Evolutionary conservation across 2,797 vertebrate genomes (phyloP).

Genomic region (Sebastes itinus): DNA sequence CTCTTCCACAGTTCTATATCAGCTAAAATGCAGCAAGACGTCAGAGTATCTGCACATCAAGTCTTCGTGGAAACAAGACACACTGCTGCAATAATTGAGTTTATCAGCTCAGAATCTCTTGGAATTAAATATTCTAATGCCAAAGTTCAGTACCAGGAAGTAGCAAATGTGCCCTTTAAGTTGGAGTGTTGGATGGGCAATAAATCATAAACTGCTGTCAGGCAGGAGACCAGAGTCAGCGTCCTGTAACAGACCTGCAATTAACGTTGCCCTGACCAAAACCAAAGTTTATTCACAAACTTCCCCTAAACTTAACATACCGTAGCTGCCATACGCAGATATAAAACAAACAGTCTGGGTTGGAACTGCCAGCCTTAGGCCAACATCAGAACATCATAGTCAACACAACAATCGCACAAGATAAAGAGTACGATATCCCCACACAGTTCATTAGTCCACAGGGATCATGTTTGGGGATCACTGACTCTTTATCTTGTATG

Average conservation of each 20-base stretch:
- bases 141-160: neutral
- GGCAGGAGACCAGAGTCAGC: neutral
- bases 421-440: neutral
- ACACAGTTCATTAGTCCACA: neutral
- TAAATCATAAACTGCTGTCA: neutral
- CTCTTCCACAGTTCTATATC: neutral
- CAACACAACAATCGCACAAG: neutral
- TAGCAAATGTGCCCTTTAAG: neutral
- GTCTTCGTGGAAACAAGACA: neutral
- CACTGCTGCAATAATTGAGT: neutral
- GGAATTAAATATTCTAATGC: neutral
- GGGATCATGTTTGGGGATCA: neutral
- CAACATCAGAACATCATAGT: neutral
- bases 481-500: neutral
- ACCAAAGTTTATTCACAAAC: neutral
- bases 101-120: neutral
- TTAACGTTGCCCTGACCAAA: neutral
- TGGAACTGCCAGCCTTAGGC: neutral
- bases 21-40: neutral
- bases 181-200: neutral
- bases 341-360: neutral
- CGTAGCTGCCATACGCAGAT: neutral
- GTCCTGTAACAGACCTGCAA: neutral
- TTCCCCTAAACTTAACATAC: neutral
- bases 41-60: no score